These are phyloP conservation scores for Dromaius novaehollandiae DNA, from an alignment of 2,113 vertebrate species.

Conservation along the genomic window DNA sequence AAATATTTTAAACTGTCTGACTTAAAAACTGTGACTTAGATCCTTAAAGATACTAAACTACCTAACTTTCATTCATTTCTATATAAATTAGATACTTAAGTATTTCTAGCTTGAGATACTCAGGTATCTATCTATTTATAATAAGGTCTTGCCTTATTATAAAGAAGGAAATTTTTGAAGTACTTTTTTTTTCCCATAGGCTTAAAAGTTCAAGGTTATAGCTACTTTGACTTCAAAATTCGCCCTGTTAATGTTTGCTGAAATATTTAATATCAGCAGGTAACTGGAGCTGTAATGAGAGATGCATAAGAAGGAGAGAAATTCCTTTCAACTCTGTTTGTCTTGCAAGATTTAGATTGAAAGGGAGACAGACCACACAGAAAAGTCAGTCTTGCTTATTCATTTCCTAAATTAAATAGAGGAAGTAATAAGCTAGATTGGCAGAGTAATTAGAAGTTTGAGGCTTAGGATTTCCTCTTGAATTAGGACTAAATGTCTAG, in stretches of 20 bases:
- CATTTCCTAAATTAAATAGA: not conserved
- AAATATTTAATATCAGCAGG: conserved; percentile 39
- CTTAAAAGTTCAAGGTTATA: not conserved
- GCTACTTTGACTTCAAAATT: conserved; percentile 4
- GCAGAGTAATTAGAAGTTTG: conserved; percentile 10
- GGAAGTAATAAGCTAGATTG: conserved; percentile 32
- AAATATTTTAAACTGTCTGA: not conserved
- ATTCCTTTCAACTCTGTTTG: not conserved
- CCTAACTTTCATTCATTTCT: conserved; percentile 28
- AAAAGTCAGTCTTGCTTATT: conserved; percentile 11
- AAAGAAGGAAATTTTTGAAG: conserved; percentile 23
- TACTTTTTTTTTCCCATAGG: not conserved
- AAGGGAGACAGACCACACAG: not conserved
- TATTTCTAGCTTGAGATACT: not conserved
- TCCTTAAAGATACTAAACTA: not conserved
- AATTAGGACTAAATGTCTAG: not conserved
- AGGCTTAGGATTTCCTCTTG: conserved; percentile 1
- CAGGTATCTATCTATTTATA: too few species aligned
- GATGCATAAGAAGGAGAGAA: conserved; percentile 1
- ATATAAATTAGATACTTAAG: not conserved
- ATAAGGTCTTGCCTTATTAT: not conserved
- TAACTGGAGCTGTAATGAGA: conserved; percentile 5
- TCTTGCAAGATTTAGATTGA: not conserved
- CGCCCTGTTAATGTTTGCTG: conserved; percentile 13
- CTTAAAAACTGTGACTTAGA: not conserved